A percentile compares a stretch with the other conserved stretches of the same genome.
Conservation (phyloP, 2,888 invertebrate species). For the Notocelia uddmanniana region DNA sequence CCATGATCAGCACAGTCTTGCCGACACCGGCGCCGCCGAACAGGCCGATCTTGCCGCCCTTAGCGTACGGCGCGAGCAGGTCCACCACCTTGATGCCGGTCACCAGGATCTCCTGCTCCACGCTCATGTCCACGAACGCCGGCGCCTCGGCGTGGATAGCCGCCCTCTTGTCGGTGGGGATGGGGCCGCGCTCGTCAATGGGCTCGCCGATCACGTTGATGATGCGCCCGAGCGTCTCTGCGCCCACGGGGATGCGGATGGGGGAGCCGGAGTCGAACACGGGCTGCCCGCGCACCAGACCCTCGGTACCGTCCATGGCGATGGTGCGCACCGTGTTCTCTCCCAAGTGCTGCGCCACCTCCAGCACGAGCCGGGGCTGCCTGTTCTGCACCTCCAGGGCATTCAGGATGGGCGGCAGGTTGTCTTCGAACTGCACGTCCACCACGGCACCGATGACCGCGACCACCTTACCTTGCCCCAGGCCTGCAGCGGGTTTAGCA, state of each 20-base stretch:
- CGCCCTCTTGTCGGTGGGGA: conserved; percentile 91
- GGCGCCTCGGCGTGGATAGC: conserved; percentile 97
- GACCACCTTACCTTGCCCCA: conserved; percentile 89
- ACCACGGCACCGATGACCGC: conserved; percentile 99
- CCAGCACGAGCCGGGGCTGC: conserved; percentile 91
- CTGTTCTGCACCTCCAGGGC: conserved; percentile 97
- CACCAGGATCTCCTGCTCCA: conserved; percentile 95
- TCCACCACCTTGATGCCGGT: conserved; percentile 98
- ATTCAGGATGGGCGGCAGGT: conserved; percentile 97
- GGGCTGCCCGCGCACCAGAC: conserved; percentile 93
- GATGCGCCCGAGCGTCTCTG: conserved; percentile 95
- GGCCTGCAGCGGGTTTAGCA: conserved; percentile 54
- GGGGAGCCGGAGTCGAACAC: conserved; percentile 94
- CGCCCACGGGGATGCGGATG: conserved; percentile 97
- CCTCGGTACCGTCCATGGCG: conserved; percentile 98
- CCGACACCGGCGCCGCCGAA: conserved; percentile 98
- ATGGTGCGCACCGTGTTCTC: conserved; percentile 96
- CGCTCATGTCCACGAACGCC: conserved; percentile 96
- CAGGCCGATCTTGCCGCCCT: conserved; percentile 97
- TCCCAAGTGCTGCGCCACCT: conserved; percentile 97
- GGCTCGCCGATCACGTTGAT: conserved; percentile 96
- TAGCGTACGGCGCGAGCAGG: conserved; percentile 96
- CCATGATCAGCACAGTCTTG: conserved; percentile 98
- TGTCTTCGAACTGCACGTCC: conserved; percentile 98
- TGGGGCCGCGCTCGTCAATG: conserved; percentile 96